A percentile compares a stretch with the other conserved stretches of the same genome.
These are phyloP conservation scores for Selene dorsalis DNA, from an alignment of 2,797 vertebrate species.

Conservation along the genomic window DNA sequence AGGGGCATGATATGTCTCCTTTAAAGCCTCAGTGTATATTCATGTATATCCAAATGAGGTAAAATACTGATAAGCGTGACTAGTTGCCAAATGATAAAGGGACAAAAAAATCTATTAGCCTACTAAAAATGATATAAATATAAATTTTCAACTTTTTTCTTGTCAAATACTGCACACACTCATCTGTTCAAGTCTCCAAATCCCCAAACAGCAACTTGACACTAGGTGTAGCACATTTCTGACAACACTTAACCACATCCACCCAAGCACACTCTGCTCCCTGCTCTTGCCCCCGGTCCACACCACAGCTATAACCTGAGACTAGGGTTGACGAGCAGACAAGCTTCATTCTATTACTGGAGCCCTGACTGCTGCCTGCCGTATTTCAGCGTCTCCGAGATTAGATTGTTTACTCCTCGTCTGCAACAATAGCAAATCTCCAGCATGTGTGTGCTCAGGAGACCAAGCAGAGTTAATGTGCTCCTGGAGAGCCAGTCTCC, in stretches of 20 bases:
- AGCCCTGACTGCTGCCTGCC: not conserved
- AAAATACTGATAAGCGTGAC: not conserved
- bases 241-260: not conserved
- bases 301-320: not conserved
- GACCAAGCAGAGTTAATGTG: slow-evolving; percentile 6
- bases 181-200: not conserved
- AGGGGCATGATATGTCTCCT: too few relatives aligned
- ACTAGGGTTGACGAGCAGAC: not conserved
- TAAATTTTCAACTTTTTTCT: not conserved
- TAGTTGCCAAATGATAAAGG: not conserved
- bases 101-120: not conserved
- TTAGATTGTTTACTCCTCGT: slow-evolving; percentile 9
- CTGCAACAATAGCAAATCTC: slow-evolving; percentile 13
- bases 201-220: too few relatives aligned
- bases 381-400: not conserved
- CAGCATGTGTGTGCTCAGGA: slow-evolving; percentile 15
- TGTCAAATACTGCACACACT: not conserved
- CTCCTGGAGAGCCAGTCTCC: slow-evolving; percentile 17
- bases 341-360: not conserved
- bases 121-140: too few relatives aligned
- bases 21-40: too few relatives aligned
- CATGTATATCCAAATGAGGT: not conserved
- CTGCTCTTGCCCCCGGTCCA: not conserved
- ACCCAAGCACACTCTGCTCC: too few relatives aligned
- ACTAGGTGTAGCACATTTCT: not conserved